Percentiles rank a stretch among this genome's conserved stretches.
Conservation (phyloP, 2,797 vertebrate species). For the Aphelocoma californica region DNA sequence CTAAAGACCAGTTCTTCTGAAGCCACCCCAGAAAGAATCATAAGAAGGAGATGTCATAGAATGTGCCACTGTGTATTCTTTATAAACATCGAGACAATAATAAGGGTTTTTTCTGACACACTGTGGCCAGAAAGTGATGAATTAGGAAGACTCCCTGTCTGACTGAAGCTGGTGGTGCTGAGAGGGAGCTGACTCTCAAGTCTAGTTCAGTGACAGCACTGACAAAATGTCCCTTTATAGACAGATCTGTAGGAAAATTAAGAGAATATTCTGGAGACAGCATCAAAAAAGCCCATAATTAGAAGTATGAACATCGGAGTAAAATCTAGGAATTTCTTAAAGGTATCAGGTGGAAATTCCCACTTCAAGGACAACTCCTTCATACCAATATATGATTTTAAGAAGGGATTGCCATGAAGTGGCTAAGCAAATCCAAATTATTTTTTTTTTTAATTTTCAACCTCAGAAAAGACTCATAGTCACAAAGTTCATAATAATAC, state of each 20-base stretch:
- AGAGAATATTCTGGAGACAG: not conserved
- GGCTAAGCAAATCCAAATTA: not conserved
- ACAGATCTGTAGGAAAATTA: not conserved
- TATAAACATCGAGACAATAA: not conserved
- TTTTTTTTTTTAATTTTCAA: not conserved
- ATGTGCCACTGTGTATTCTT: not conserved
- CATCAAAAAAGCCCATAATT: not conserved
- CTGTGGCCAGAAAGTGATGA: not conserved
- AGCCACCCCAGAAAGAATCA: not conserved
- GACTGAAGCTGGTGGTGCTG: not conserved
- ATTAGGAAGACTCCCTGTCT: not conserved
- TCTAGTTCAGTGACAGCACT: not conserved
- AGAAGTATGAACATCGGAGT: not conserved
- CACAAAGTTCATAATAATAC: not conserved
- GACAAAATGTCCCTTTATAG: not conserved
- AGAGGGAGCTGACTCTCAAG: not conserved
- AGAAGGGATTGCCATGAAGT: not conserved
- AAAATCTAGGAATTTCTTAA: not conserved
- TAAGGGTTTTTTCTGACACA: not conserved
- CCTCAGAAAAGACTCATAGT: not conserved
- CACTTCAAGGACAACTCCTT: not conserved
- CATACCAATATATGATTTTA: not conserved
- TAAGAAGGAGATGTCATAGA: fast-evolving
- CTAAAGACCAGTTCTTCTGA: not conserved
- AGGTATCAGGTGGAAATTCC: not conserved